Evolutionary conservation across 2,797 vertebrate species (phyloP).

Genomic region (Valencia hispanica): DNA sequence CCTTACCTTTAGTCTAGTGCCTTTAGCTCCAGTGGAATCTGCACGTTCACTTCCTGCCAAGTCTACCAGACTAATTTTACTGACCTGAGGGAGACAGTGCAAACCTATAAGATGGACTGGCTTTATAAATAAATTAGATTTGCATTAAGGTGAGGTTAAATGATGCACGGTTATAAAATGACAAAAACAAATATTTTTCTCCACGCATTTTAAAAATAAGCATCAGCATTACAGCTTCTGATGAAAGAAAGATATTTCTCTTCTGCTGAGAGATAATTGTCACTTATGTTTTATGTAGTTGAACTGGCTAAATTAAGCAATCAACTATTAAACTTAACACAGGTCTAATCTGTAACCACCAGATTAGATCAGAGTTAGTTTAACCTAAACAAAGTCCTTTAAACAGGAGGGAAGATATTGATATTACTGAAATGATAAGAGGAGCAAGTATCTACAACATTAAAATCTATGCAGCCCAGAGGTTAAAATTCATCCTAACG

Average conservation of each 20-base stretch:
- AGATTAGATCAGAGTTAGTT: neutral
- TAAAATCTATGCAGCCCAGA: conserved; percentile 8
- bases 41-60: conserved; percentile 96
- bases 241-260: neutral
- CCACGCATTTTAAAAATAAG: neutral
- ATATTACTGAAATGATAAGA: neutral
- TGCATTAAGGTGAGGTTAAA: neutral
- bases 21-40: conserved; percentile 97
- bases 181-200: neutral
- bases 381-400: neutral
- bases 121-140: conserved; percentile 28
- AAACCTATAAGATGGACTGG: conserved; percentile 34
- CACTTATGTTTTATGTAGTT: neutral
- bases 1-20: conserved; percentile 94
- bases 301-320: neutral
- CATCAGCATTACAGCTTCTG: neutral
- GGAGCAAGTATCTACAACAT: neutral
- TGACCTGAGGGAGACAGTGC: conserved; percentile 84
- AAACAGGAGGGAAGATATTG: neutral
- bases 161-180: neutral
- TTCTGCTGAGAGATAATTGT: neutral
- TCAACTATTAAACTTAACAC: neutral
- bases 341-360: neutral
- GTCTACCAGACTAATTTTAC: conserved; percentile 98
- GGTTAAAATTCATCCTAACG: conserved; percentile 16